phyloP scores from a whole-genome alignment of 2,797 vertebrate genomes.

The Chelon auratus region DNA sequence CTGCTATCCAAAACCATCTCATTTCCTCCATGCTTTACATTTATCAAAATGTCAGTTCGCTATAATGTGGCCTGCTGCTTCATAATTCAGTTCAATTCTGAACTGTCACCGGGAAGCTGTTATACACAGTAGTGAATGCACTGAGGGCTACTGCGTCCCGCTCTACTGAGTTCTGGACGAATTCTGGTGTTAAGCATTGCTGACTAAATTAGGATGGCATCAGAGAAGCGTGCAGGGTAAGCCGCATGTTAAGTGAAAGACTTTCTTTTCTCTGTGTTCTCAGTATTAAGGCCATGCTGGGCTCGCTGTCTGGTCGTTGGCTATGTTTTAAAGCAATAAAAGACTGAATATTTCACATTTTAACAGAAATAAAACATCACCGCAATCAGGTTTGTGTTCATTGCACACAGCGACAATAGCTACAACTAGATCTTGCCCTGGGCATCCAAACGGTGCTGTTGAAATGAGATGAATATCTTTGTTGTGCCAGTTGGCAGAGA shows the following conservation, averaged over 20 bases:
- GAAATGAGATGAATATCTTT: constrained; percentile 35
- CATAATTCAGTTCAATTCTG: constrained; percentile 72
- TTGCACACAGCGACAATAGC: constrained; percentile 17
- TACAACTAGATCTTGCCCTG: constrained; percentile 10
- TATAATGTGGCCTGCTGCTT: constrained; percentile 67
- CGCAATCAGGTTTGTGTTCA: constrained; percentile 24
- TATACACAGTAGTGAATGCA: constrained; percentile 56
- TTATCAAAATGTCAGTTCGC: constrained; percentile 79
- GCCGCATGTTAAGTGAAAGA: constrained; percentile 39
- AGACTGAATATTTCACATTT: constrained; percentile 9
- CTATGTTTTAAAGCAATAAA: constrained; percentile 3
- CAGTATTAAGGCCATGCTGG: constrained; percentile 17
- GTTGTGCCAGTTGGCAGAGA: constrained; percentile 48
- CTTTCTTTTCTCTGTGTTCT: constrained; percentile 12
- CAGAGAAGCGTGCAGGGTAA: constrained; percentile 28
- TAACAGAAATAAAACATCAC: constrained; percentile 7
- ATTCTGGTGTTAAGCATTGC: constrained; percentile 42
- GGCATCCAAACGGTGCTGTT: constrained; percentile 16
- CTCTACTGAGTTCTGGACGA: constrained; percentile 44
- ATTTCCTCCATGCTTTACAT: constrained; percentile 78
- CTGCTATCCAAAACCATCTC: constrained; percentile 69
- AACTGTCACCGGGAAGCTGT: constrained; percentile 55
- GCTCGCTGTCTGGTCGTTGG: constrained; percentile 4
- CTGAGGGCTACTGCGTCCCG: constrained; percentile 39
- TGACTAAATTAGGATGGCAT: constrained; percentile 61